Evolutionary conservation across 2,888 invertebrate species (phyloP), one percentile per base, ranked within the genome.

Genomic region (Liopterus haemorrhoidalis): DNA sequence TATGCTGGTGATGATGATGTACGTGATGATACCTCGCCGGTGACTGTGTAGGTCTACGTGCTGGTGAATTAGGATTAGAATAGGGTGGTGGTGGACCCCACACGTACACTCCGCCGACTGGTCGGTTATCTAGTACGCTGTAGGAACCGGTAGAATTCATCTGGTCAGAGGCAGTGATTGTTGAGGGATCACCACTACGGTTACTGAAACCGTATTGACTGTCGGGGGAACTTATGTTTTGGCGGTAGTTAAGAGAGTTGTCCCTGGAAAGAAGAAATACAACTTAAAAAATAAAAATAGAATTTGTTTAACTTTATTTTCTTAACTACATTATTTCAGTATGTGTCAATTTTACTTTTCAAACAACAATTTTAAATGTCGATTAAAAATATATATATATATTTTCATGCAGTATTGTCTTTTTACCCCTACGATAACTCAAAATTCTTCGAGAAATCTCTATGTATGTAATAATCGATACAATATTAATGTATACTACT

Each of bases 71-170:
- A 24, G 85, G 85, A 38, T 86, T 85, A 46, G 86, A 86, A 60
- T 91, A 91, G 0, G 90, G 90, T 0, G 91, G 90, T 1, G 90
- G 90, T 0, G 90, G 91, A 0, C 89, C 91, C 90, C 90, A 90
- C 12, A 88, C 62, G 68, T 78, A 66, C 62, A 75, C 47, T 61
- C 75, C 59, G 57, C 80, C 68, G 58, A 78, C 69, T 59, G 78
- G 59, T 65, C 80, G 53, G 61, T 76, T 52, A 62, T 70, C 63
- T 60, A 78, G 66, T 6, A 78, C 78, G 16, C 81, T 76, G 55
- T 79, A 82, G 1, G 68, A 74, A 54, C 71, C 72, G 30, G 61
- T 64, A 25, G 65, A 66, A 11, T 64, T 62, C 22, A 61, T 63
- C 41, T 62, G 66, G 42, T 65, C 67, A 35, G 58, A 59, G 48